phyloP scores from a whole-genome alignment of 2,797 vertebrate genomes.

The Gastrophryne carolinensis region DNA sequence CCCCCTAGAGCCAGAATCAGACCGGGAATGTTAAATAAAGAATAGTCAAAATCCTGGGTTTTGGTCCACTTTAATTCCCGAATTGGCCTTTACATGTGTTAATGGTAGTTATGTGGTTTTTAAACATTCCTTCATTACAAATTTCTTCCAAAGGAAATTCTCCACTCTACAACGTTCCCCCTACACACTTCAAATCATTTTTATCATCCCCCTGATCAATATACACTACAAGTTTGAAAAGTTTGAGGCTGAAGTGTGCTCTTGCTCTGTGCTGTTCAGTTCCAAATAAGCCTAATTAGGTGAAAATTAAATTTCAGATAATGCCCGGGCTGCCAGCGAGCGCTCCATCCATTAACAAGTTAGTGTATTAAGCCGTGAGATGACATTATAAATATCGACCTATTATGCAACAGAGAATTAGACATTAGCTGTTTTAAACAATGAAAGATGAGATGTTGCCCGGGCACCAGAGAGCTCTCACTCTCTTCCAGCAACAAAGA shows the following conservation, averaged over 20 bases:
- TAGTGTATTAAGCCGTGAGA: conserved; percentile 45
- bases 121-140: too few relatives aligned
- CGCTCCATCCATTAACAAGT: conserved; percentile 54
- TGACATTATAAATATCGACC: conserved; percentile 54
- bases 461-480: conserved; percentile 3
- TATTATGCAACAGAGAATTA: conserved; percentile 49
- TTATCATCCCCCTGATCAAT: neutral
- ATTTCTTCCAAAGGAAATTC: too few relatives aligned
- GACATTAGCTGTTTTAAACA: conserved; percentile 47
- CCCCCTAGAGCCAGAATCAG: too few relatives aligned
- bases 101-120: too few relatives aligned
- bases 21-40: too few relatives aligned
- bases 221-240: neutral
- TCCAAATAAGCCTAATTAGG: conserved; percentile 58
- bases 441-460: conserved; percentile 44
- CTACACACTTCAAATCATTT: too few relatives aligned
- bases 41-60: too few relatives aligned
- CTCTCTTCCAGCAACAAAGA: conserved; percentile 24
- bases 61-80: too few relatives aligned
- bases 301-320: conserved; percentile 57
- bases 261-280: conserved; percentile 23
- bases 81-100: too few relatives aligned
- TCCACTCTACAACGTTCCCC: too few relatives aligned
- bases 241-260: neutral
- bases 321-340: conserved; percentile 45